phyloP scores from a whole-genome alignment of 2,113 vertebrate species.

The Neolamprologus falcicula region DNA sequence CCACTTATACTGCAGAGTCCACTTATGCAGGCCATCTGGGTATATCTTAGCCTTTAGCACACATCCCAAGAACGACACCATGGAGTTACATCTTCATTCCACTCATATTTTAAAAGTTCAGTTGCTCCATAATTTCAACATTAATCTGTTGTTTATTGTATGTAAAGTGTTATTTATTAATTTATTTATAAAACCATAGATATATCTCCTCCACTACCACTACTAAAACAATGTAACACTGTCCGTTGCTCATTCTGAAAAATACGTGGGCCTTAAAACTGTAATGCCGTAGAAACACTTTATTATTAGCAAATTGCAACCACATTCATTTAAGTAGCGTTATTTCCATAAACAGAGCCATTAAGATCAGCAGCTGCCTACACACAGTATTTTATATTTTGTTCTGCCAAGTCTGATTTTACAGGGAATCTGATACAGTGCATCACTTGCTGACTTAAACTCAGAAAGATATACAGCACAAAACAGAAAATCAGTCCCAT shows the following conservation, averaged over 20 bases:
- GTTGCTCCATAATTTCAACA: fast-evolving
- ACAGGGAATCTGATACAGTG: neutral
- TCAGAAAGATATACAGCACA: neutral
- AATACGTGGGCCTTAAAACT: neutral
- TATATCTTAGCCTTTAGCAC: neutral
- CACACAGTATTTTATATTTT: neutral
- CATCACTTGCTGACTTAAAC: neutral
- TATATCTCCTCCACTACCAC: neutral
- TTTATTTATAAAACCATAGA: neutral
- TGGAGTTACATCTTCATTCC: neutral
- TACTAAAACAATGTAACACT: neutral
- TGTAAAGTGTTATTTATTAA: neutral
- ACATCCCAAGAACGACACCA: neutral
- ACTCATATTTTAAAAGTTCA: neutral
- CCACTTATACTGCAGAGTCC: neutral
- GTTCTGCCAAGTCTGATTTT: neutral
- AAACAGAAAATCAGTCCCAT: neutral
- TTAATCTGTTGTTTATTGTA: neutral
- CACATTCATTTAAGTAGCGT: neutral
- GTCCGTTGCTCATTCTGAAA: neutral
- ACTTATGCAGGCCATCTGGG: neutral
- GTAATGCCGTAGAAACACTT: neutral
- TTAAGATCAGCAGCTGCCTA: neutral
- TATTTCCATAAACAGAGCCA: neutral
- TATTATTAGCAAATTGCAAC: neutral